Percentiles rank a stretch among this genome's conserved stretches.
Evolutionary conservation across 2,113 vertebrate species (phyloP).

Genomic region (Thamnophis sirtalis): DNA sequence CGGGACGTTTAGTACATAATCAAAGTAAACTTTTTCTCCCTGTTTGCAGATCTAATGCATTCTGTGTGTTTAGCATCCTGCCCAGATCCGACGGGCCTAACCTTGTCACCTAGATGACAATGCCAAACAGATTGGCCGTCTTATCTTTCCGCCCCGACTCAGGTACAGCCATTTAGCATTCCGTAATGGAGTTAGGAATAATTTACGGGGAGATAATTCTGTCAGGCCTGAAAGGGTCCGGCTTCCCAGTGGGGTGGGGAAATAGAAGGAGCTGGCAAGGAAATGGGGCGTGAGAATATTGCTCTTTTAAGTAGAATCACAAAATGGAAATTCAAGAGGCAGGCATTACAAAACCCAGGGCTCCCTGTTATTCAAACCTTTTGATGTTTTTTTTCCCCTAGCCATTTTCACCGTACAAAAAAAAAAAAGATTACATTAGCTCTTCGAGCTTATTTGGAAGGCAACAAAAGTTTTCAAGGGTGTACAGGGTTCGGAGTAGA

Average conservation of each 20-base stretch:
- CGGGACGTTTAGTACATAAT: slow-evolving; percentile 67
- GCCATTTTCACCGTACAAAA: slow-evolving; percentile 42
- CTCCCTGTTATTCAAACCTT: slow-evolving; percentile 57
- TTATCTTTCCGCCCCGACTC: slow-evolving; percentile 65
- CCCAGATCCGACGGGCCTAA: slow-evolving; percentile 49
- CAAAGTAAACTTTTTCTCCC: slow-evolving; percentile 64
- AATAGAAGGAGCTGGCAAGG: slow-evolving; percentile 70
- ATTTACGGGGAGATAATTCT: slow-evolving; percentile 72
- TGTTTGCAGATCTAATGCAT: slow-evolving; percentile 55
- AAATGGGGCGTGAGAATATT: slow-evolving; percentile 71
- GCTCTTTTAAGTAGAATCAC: slow-evolving; percentile 68
- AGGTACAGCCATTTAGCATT: slow-evolving; percentile 65
- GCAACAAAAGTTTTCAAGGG: slow-evolving; percentile 37
- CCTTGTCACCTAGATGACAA: slow-evolving; percentile 59
- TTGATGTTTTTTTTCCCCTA: slow-evolving; percentile 57
- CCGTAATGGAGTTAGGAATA: slow-evolving; percentile 66
- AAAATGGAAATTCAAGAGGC: slow-evolving; percentile 68
- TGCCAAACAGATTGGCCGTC: slow-evolving; percentile 67
- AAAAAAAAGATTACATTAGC: slow-evolving; percentile 39
- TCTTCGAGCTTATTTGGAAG: slow-evolving; percentile 44
- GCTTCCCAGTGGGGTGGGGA: slow-evolving; percentile 63
- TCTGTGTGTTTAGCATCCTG: slow-evolving; percentile 58
- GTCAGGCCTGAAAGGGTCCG: slow-evolving; percentile 66
- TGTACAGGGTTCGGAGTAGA: no score
- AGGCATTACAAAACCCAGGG: slow-evolving; percentile 60